Evolutionary conservation across 2,888 invertebrate genomes (phyloP).

Genomic region (Liopterus haemorrhoidalis): DNA sequence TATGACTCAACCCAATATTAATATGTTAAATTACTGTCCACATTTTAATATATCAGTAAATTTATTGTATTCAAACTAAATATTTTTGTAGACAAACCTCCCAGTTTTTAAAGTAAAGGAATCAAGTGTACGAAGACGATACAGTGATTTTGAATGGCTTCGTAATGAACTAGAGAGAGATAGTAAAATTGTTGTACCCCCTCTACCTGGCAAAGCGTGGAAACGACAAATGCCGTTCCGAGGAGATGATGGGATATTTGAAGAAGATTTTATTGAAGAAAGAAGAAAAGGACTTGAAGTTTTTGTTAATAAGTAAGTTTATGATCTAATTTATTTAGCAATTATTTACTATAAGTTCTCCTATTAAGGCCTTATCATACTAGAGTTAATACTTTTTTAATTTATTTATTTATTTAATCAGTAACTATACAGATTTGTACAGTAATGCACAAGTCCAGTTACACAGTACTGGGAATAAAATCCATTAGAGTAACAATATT

Average conservation of each 20-base stretch:
- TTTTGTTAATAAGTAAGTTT: conserved; percentile 91
- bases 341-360: too few species aligned
- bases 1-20: conserved; percentile 7
- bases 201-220: conserved; percentile 96
- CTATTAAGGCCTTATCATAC: conserved; percentile 2
- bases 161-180: conserved; percentile 98
- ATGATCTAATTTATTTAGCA: neutral
- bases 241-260: conserved; percentile 98
- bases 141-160: conserved; percentile 99
- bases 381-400: neutral
- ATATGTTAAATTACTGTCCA: conserved; percentile 2
- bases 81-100: conserved; percentile 89
- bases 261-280: conserved; percentile 99
- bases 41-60: conserved; percentile 4
- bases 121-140: conserved; percentile 92
- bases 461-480: too few species aligned
- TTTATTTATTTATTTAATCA: conserved; percentile 1
- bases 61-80: conserved; percentile 39
- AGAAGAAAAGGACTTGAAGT: conserved; percentile 94
- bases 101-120: conserved; percentile 99
- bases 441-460: too few species aligned
- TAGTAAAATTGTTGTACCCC: conserved; percentile 99
- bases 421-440: neutral
- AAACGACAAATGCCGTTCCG: conserved; percentile 98
- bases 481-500: too few species aligned